A percentile compares a stretch with the other conserved stretches of the same genome.
Evolutionary conservation across 2,888 invertebrate species (phyloP).

Genomic region (Tenthredo mesomela): DNA sequence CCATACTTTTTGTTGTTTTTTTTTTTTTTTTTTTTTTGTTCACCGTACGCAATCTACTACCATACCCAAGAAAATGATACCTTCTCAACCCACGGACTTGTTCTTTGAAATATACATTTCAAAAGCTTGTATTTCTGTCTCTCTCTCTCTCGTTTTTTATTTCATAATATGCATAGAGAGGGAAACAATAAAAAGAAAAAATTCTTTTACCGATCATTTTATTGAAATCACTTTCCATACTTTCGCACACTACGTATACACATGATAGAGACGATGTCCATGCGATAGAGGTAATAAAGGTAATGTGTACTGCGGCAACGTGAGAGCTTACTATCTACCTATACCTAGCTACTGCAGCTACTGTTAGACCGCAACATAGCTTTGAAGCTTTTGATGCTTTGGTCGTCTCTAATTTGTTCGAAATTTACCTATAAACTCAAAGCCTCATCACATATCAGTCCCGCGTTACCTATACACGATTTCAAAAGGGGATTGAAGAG

Average conservation of each 20-base stretch:
- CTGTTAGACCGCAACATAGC: background rate
- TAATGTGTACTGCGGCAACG: slow-evolving; percentile 32
- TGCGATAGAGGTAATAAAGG: slow-evolving; percentile 14
- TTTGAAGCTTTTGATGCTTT: slow-evolving; percentile 38
- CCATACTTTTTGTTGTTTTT: background rate
- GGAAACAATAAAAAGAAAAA: background rate
- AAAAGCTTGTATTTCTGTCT: background rate
- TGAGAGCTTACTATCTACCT: background rate
- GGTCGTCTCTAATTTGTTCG: slow-evolving; percentile 20
- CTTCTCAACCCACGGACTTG: background rate
- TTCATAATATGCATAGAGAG: background rate
- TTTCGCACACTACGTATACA: background rate
- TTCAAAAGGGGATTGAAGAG: background rate
- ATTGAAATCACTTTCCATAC: background rate
- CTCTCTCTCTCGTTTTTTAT: background rate
- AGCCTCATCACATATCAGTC: background rate
- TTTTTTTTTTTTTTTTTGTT: background rate
- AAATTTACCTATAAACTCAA: slow-evolving; percentile 21
- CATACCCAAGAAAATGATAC: background rate
- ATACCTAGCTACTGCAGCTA: background rate
- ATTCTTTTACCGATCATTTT: background rate
- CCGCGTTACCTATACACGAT: background rate
- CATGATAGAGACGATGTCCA: background rate
- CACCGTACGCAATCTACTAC: slow-evolving; percentile 12
- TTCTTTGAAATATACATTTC: slow-evolving; percentile 16